Conservation (phyloP, 2,797 vertebrate species). For the Micromesistius poutassou region DNA sequence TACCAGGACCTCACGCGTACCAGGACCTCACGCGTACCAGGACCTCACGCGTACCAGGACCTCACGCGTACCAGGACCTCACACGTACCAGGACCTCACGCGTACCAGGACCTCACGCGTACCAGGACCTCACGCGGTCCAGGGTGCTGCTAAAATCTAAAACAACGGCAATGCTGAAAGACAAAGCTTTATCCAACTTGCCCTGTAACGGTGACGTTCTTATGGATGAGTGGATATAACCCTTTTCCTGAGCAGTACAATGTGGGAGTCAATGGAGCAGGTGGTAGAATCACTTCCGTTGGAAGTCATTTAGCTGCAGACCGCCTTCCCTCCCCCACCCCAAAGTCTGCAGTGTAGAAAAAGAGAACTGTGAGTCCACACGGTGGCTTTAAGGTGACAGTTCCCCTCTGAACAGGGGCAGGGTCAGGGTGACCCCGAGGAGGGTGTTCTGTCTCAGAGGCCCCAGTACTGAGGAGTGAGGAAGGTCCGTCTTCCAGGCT, state of each 20-base stretch:
- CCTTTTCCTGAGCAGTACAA: too few relatives aligned
- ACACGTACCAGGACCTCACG: neutral
- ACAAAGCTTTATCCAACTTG: neutral
- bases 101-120: neutral
- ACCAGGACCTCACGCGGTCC: too few relatives aligned
- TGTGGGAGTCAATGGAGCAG: too few relatives aligned
- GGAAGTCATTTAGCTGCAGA: neutral
- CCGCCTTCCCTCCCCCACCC: neutral
- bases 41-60: neutral
- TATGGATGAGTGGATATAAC: neutral
- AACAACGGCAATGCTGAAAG: neutral
- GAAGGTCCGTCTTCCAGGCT: slow-evolving; percentile 23
- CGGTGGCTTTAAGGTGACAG: neutral
- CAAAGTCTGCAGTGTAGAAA: neutral
- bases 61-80: neutral
- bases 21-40: neutral
- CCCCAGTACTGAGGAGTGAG: neutral
- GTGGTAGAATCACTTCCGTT: neutral
- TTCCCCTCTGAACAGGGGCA: neutral
- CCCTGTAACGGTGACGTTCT: neutral
- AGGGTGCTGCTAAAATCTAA: too few relatives aligned
- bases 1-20: neutral
- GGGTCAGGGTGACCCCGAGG: neutral
- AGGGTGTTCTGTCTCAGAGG: neutral
- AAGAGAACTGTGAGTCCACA: neutral